Evolutionary conservation across 2,113 vertebrate species (phyloP).

Genomic region (Opisthocomus hoazin): DNA sequence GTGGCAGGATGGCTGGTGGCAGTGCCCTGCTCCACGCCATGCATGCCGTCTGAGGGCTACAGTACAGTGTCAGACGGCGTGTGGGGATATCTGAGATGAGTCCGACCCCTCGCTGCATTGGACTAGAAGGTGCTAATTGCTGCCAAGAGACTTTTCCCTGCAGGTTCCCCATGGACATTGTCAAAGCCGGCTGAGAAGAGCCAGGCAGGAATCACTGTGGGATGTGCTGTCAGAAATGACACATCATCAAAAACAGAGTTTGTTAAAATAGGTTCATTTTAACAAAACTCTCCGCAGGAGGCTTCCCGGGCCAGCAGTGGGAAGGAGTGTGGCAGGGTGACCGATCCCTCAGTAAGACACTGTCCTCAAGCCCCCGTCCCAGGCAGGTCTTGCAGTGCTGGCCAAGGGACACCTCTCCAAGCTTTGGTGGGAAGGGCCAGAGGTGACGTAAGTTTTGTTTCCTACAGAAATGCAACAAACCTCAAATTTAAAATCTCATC

Average conservation of each 20-base stretch:
- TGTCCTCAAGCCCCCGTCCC: neutral
- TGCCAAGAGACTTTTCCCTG: neutral
- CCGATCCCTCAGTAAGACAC: neutral
- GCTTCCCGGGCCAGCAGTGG: neutral
- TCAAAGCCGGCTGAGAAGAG: neutral
- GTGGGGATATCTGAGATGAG: neutral
- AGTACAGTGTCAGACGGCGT: neutral
- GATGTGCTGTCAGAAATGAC: neutral
- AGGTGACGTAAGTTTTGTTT: neutral
- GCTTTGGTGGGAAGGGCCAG: neutral
- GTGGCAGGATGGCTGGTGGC: neutral
- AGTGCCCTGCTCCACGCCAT: rapidly evolving
- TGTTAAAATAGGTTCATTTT: neutral
- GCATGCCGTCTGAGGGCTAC: neutral
- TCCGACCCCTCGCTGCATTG: rapidly evolving
- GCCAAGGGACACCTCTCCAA: neutral
- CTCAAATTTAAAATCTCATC: neutral
- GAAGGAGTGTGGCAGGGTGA: neutral
- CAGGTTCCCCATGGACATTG: neutral
- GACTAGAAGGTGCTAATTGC: neutral
- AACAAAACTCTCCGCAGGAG: neutral
- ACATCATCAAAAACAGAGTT: neutral
- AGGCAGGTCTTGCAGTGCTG: neutral
- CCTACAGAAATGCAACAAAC: neutral
- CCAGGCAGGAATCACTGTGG: neutral